These are phyloP conservation scores for human (Homo sapiens) DNA, from an alignment of 2,113 vertebrate species.

Conservation along the genomic window DNA sequence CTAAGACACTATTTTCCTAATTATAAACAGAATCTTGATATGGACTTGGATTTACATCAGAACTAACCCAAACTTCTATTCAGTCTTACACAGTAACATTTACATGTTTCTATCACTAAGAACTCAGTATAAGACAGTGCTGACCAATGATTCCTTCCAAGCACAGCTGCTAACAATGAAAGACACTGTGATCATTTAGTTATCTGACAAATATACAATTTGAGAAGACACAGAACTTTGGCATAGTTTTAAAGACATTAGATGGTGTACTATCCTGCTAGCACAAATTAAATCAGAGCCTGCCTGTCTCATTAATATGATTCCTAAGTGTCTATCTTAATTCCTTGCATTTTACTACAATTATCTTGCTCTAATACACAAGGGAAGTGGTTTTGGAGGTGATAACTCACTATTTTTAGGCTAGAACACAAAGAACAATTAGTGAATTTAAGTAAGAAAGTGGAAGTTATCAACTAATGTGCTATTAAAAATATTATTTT, in stretches of 20 bases:
- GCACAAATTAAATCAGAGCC: constrained; percentile 40
- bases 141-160: constrained; percentile 37
- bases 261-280: background rate
- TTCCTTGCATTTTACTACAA: constrained; percentile 25
- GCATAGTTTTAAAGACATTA: constrained; percentile 20
- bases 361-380: constrained; percentile 48
- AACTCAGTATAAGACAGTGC: background rate
- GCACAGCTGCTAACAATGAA: background rate
- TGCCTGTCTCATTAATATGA: constrained; percentile 36
- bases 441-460: constrained; percentile 1
- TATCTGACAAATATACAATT: background rate
- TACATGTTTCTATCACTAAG: background rate
- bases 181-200: background rate
- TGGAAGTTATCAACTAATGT: background rate
- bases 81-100: background rate
- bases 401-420: constrained; percentile 38
- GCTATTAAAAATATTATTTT: constrained; percentile 44
- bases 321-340: constrained; percentile 32
- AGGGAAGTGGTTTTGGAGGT: background rate
- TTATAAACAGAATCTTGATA: constrained; percentile 15
- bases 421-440: background rate
- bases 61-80: constrained; percentile 42
- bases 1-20: constrained; percentile 3
- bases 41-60: background rate
- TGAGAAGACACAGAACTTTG: background rate